Evolutionary conservation across 2,113 vertebrate genomes (phyloP).

Genomic region (Pterocles gutturalis): DNA sequence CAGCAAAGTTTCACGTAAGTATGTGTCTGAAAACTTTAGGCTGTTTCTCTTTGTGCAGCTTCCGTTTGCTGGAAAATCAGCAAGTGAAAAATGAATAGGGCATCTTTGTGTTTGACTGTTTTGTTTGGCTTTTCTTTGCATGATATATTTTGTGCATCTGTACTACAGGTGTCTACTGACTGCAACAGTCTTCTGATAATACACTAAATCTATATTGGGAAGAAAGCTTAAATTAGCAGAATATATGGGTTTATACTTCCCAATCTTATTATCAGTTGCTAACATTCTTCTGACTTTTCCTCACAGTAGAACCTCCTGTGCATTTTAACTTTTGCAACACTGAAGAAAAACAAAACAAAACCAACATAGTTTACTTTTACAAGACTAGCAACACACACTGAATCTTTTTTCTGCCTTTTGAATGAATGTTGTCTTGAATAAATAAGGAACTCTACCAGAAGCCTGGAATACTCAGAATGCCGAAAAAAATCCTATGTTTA

Average conservation of each 20-base stretch:
- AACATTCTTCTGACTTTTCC: background rate
- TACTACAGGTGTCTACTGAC: background rate
- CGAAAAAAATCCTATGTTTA: background rate
- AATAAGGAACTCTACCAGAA: background rate
- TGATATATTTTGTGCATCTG: background rate
- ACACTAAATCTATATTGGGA: background rate
- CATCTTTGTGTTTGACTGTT: background rate
- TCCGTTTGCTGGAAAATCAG: background rate
- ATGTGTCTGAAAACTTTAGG: background rate
- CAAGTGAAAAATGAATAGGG: background rate
- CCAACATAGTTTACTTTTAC: background rate
- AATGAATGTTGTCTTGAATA: background rate
- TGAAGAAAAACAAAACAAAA: background rate
- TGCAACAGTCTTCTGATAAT: background rate
- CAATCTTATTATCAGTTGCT: background rate
- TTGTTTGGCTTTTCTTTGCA: background rate
- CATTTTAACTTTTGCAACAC: background rate
- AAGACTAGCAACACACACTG: background rate
- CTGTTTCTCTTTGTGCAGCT: background rate
- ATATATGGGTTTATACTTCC: background rate
- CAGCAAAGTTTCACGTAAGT: background rate
- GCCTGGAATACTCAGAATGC: background rate
- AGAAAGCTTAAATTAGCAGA: background rate
- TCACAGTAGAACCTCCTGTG: background rate
- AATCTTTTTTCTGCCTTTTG: background rate